These are phyloP conservation scores for Homalodisca vitripennis DNA, from an alignment of 1,140 invertebrate species.

Conservation along the genomic window DNA sequence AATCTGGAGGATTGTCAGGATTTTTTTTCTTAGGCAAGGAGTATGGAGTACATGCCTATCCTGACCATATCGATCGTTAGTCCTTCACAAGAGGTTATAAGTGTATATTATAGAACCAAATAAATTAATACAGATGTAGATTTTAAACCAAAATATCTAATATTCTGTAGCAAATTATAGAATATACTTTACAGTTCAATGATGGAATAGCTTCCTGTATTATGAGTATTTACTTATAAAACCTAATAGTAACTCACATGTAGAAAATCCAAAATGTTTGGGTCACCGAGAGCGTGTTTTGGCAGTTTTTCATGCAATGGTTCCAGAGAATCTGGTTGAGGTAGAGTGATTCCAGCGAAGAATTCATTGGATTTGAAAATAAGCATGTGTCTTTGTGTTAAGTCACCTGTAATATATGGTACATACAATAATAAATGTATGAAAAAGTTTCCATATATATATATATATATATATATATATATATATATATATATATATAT, in stretches of 20 bases:
- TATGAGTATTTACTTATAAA: neutral
- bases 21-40: no score
- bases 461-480: no score
- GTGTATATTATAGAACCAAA: no score
- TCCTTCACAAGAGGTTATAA: no score
- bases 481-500: no score
- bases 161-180: neutral
- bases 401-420: slow-evolving; percentile 70
- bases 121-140: no score
- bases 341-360: slow-evolving; percentile 88
- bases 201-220: neutral
- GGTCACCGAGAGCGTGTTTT: slow-evolving; percentile 60
- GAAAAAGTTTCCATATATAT: no score
- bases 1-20: no score
- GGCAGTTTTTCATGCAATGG: slow-evolving; percentile 84
- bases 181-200: no score
- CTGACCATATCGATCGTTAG: no score
- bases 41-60: no score
- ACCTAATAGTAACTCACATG: slow-evolving; percentile 59
- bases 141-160: neutral
- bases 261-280: slow-evolving; percentile 79
- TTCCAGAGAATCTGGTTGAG: slow-evolving; percentile 78
- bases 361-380: slow-evolving; percentile 96
- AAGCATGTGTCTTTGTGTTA: slow-evolving; percentile 90
- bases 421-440: no score